phyloP scores from a whole-genome alignment of 2,113 vertebrate genomes.

The Microtus ochrogaster region DNA sequence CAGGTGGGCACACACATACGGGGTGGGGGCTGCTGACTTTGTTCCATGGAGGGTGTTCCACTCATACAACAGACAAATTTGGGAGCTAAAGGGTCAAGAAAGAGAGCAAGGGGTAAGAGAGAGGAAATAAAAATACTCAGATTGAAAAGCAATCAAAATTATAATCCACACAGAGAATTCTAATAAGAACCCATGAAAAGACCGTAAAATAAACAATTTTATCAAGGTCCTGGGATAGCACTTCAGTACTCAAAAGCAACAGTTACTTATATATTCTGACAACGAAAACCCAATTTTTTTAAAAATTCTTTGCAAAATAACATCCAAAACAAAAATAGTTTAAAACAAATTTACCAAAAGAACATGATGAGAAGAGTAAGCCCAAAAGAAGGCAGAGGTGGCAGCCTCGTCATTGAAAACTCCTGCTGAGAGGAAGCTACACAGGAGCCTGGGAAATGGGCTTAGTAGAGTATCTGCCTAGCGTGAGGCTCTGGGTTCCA shows the following conservation, averaged over 20 bases:
- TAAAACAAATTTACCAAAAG: constrained; percentile 21
- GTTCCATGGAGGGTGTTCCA: neutral
- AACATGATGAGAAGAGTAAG: neutral
- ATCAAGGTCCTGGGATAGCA: neutral
- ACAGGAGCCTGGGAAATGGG: neutral
- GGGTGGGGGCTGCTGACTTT: neutral
- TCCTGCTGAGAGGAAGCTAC: neutral
- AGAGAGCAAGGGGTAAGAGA: neutral
- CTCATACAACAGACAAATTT: neutral
- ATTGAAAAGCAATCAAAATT: neutral
- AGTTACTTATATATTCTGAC: neutral
- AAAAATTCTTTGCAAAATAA: neutral
- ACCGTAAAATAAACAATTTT: neutral
- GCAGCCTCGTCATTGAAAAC: too few species aligned
- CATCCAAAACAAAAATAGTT: neutral
- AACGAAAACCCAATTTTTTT: constrained; percentile 9
- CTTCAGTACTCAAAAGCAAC: constrained; percentile 27
- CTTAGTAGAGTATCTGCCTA: neutral
- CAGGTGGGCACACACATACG: neutral
- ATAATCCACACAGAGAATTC: neutral
- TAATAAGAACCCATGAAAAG: neutral
- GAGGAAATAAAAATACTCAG: neutral
- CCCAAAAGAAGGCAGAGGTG: neutral
- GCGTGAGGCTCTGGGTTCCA: neutral
- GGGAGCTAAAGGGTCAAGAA: neutral